Evolutionary conservation across 2,797 vertebrate species (phyloP), one percentile per base, ranked within the genome.

Genomic region (Nyctalus aviator): DNA sequence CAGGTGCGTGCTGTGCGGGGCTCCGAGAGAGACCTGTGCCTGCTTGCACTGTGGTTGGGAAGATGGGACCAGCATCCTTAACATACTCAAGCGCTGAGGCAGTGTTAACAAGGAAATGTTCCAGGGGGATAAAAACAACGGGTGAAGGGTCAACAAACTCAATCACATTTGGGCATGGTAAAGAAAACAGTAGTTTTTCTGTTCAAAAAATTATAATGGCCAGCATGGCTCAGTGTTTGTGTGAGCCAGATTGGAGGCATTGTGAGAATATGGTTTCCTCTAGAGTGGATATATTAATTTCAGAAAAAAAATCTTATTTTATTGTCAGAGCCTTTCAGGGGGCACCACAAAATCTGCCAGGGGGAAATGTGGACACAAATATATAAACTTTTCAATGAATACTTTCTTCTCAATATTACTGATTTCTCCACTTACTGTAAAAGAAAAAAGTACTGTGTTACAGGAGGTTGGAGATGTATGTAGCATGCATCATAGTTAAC

Each of bases 291-390:
- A 0, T 81, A 69, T 90, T 77, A 93, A 75, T 41, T 84, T 76
- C 69, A 94, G 93, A 3, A 1, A 23, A 10, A 76, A 30, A 6
- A 4, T 82, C 23, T 68, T 64, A 64, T 66, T 94, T 92, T 55
- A 46, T 71, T 57, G 30, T 95, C 30, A 64, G 79, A 91, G 81
- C 13, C 20, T 87, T 94, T 77, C 32, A 83, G 21, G 10, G 27
- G 57, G 30, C 55, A 66, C 62, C n/a, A 15, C 13, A 17, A 66
- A 32, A 48, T 48, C 44, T 66, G 13, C 46, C 21, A 32, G 44
- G 44, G 44, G n/a, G 41, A 62, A 62, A 62, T 62, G 12, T 62
- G 30, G 59, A 30, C 30, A 30, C 59, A 62, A 35, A 72, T 18
- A 15, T 10, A 2, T n/a, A 32, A 32, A 32, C 72, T n/a, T 53